Evolutionary conservation across 2,888 invertebrate species (phyloP).

Genomic region (Drosophila acutilabella): DNA sequence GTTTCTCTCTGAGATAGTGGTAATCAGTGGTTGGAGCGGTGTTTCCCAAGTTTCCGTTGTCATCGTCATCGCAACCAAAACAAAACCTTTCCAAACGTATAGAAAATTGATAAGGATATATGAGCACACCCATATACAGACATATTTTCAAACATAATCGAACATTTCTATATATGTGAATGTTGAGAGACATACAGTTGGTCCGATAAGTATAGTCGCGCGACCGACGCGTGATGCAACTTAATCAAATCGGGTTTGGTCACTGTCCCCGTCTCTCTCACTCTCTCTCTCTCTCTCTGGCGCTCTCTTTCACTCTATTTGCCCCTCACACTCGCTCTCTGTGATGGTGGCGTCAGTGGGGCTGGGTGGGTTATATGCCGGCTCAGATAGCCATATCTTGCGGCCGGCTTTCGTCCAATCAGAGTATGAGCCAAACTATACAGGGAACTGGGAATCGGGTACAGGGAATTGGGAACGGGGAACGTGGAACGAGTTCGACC

Average conservation of each 20-base stretch:
- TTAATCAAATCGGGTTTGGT: conserved; percentile 72
- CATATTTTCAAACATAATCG: conserved; percentile 26
- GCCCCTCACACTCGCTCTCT: conserved; percentile 9
- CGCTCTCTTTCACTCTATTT: conserved; percentile 10
- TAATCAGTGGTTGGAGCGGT: conserved; percentile 59
- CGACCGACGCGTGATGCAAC: conserved; percentile 74
- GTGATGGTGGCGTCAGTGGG: conserved; percentile 62
- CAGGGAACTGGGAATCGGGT: conserved; percentile 37
- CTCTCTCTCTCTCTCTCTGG: conserved; percentile 15
- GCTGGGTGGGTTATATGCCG: conserved; percentile 52
- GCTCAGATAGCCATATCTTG: conserved; percentile 77
- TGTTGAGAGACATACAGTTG: conserved; percentile 47
- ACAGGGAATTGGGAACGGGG: conserved; percentile 21
- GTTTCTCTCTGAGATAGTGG: conserved; percentile 60
- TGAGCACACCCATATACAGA: conserved; percentile 28
- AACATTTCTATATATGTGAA: conserved; percentile 12
- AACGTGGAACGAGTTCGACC: conserved; percentile 69
- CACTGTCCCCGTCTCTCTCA: conserved; percentile 18
- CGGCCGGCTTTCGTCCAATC: conserved; percentile 58
- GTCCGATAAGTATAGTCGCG: conserved; percentile 80
- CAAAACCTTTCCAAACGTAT: conserved; percentile 64
- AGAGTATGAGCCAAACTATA: conserved; percentile 67
- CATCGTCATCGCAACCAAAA: conserved; percentile 59
- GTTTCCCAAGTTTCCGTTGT: conserved; percentile 60
- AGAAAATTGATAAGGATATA: conserved; percentile 76